Conservation (phyloP, 2,797 vertebrate genomes). For the Silurus aristotelis region DNA sequence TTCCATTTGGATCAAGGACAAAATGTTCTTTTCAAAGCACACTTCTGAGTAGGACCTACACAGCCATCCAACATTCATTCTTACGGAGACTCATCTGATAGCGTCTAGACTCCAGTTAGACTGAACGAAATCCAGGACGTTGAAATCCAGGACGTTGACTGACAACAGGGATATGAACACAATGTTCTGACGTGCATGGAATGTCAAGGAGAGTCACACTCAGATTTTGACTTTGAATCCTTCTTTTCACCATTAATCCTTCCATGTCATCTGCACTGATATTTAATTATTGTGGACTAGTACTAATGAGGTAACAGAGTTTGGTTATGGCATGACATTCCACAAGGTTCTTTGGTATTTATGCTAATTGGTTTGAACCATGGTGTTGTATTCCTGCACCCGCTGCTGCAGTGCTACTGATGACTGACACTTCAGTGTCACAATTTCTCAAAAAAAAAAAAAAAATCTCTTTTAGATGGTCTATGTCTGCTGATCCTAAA, state of each 20-base stretch:
- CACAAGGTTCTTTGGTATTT: conserved; percentile 19
- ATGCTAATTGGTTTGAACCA: conserved; percentile 49
- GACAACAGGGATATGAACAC: conserved; percentile 34
- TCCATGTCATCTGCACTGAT: not conserved
- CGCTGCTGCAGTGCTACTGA: conserved; percentile 24
- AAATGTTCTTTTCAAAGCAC: conserved; percentile 15
- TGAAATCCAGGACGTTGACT: conserved; percentile 27
- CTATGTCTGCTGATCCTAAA: not conserved
- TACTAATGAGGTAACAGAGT: not conserved
- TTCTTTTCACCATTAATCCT: conserved; percentile 10
- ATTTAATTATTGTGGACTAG: conserved; percentile 9
- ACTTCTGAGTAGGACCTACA: conserved; percentile 15
- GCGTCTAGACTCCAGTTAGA: conserved; percentile 4
- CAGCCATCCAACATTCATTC: not conserved
- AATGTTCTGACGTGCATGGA: conserved; percentile 32
- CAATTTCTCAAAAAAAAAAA: not conserved
- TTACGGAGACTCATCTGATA: conserved; percentile 27
- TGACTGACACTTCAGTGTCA: conserved; percentile 29
- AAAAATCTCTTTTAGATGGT: not conserved
- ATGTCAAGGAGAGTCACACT: conserved; percentile 31
- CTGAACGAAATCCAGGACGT: not conserved
- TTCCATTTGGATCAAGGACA: conserved; percentile 10
- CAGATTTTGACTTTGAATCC: conserved; percentile 23
- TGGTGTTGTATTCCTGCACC: conserved; percentile 43
- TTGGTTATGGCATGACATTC: not conserved